Base-by-base conservation (phyloP, 2,888 invertebrate species). In the Rugalucina vietnamica region DNA sequence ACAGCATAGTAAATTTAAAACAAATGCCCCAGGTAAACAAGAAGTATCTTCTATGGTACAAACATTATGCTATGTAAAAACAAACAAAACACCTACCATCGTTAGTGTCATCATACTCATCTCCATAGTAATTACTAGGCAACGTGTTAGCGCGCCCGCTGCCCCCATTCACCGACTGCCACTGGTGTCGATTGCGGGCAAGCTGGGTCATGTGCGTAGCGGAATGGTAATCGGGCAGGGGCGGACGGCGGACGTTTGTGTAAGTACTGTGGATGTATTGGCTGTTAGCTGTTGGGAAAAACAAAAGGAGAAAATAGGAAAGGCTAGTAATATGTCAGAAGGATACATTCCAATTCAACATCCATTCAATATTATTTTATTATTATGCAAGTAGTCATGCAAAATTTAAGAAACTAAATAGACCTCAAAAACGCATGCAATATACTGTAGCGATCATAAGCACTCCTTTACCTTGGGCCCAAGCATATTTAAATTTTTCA, bases 191-290 rank as follows among this genome's bases (percentile, higher is more conserved):
- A 88, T 92, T 94, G 85, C 97, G 96, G 32, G 92, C 91, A 43
- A 92, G 81, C 76, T 92, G 92, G 32, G 97, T 97, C 96, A 98
- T 97, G 94, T 98, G 97, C 78, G 98, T 97, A 75, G 98, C 98
- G 89, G 97, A 96, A 93, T 97, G 97, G 96, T 98, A 98, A 76
- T 97, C 97, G 70, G 94, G 94, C 65, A 93, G 90, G 57, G 97
- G 97, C 79, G 97, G 97, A 93, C 97, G 97, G 94, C 97, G 96
- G 76, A 88, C 88, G 70, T 88, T 89, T 80, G 91, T 91, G 87
- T 91, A 90, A 84, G 91, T 89, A 79, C 87, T 90, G 80, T 91
- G 91, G 86, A 91, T 90, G 90, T 88, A 91, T 79, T 91, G 90
- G 88, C 91, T 91, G 89, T 90, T 89, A 79, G 91, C 92, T 92